A percentile compares a stretch with the other conserved stretches of the same genome.
Conservation (phyloP, 2,113 vertebrate genomes). For the Sphaerodactylus townsendi region DNA sequence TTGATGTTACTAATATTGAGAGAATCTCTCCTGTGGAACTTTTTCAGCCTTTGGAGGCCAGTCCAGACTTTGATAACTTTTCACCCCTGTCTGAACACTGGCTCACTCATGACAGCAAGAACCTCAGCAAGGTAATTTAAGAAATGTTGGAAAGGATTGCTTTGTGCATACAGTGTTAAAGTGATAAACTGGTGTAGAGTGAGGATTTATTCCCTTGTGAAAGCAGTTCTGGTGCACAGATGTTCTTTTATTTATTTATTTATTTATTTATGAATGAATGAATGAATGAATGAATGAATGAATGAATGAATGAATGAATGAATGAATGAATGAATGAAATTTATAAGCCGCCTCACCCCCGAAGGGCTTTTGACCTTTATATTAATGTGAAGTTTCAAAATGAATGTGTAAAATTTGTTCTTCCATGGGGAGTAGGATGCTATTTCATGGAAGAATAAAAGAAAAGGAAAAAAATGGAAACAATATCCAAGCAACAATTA, state of each 20-base stretch:
- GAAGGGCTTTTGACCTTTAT: neutral
- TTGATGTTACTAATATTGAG: constrained; percentile 62
- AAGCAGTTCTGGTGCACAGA: neutral
- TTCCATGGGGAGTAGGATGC: fast-evolving
- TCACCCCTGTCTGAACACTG: constrained; percentile 45
- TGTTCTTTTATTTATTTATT: too few relatives aligned
- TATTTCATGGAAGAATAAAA: constrained; percentile 32
- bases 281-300: too few relatives aligned
- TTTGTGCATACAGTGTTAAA: neutral
- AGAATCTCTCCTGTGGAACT: constrained; percentile 45
- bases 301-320: too few relatives aligned
- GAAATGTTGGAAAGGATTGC: neutral
- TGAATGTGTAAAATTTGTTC: neutral
- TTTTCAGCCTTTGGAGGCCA: constrained; percentile 71
- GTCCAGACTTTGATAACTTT: constrained; percentile 51
- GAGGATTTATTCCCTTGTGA: neutral
- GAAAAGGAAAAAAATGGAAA: too few relatives aligned
- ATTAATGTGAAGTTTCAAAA: neutral
- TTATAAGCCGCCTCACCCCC: too few relatives aligned
- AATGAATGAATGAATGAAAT: too few relatives aligned
- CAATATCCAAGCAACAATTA: too few relatives aligned
- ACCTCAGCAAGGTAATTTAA: constrained; percentile 62
- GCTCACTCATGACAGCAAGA: constrained; percentile 43
- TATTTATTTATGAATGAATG: too few relatives aligned
- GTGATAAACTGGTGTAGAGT: neutral